Evolutionary conservation across 2,113 vertebrate species (phyloP), one percentile per base, ranked within the genome.

Genomic region (Lamprologus speciosus): DNA sequence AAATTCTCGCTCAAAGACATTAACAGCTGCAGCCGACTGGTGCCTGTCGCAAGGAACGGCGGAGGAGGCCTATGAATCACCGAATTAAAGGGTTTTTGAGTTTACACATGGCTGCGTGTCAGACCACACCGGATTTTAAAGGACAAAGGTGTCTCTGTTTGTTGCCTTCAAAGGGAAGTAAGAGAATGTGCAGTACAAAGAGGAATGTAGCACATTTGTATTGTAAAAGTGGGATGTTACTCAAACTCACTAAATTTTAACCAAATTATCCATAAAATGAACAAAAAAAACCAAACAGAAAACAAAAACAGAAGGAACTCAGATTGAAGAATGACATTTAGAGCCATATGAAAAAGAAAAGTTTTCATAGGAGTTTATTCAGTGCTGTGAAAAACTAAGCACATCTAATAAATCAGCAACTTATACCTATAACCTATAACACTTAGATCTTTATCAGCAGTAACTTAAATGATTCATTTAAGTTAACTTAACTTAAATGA

Each of bases 1-100:
- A 95, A 94, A 95, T 95, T 94, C 87, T 83, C 9, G 5, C 53
- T 55, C 87, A 92, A 31, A 93, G 93, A 93, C 94, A 92, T 95
- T 94, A 94, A 93, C 91, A 85, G 91, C 87, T 9, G 88, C 87
- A 57, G 90, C 85, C 80, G 90, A 93, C 86, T 92, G 88, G 85
- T 91, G 91, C 86, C 91, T 93, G 94, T 95, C 89, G 83, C 85
- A 87, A 23, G 68, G 53, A 65, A 17, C 82, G 89, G 91, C 80
- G 26, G 91, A 92, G 89, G 90, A 92, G 85, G 70, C 81, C 70
- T 2, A 91, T 93, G 92, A 95, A 95, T 95, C 93, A 92, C 78
- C 9, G 88, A 92, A 90, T 94, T 93, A 92, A 94, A 91, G 87
- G 87, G 35, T 85, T 87, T 89, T 90, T 86, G 84, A 88, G 90